These are phyloP conservation scores for Drosophila setifemur DNA, from an alignment of 1,140 invertebrate genomes.

Conservation along the genomic window DNA sequence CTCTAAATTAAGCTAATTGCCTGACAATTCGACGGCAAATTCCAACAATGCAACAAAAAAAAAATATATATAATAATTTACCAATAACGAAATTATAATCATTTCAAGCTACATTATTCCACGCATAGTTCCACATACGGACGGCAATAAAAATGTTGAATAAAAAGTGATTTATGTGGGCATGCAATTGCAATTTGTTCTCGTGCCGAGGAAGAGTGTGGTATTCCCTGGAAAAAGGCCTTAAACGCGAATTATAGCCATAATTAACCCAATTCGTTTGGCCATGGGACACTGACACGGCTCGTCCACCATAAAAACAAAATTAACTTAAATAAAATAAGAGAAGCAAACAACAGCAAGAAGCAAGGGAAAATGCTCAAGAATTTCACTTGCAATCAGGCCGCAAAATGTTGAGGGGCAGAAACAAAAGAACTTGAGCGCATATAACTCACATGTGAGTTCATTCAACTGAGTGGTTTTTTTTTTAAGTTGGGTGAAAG, in stretches of 20 bases:
- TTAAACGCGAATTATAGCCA: conserved; percentile 72
- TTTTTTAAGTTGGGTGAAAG: background rate
- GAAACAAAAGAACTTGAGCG: conserved; percentile 10
- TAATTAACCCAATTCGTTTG: conserved; percentile 73
- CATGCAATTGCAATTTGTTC: conserved; percentile 72
- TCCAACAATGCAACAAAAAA: conserved; percentile 8
- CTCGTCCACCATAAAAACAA: conserved; percentile 50
- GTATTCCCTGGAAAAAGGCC: conserved; percentile 57
- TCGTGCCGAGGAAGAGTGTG: conserved; percentile 1
- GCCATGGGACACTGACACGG: conserved; percentile 44
- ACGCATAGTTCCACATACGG: conserved; percentile 15
- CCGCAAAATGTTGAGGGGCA: conserved; percentile 14
- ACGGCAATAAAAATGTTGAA: conserved; percentile 1
- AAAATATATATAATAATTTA: conserved; percentile 33
- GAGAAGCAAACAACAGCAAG: conserved; percentile 19
- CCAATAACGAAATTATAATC: conserved; percentile 65
- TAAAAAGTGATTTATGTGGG: conserved; percentile 57
- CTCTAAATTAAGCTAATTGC: conserved; percentile 56
- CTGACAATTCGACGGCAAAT: conserved; percentile 29
- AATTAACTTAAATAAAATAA: conserved; percentile 29
- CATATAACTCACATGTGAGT: conserved; percentile 31
- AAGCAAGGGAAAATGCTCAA: conserved; percentile 49
- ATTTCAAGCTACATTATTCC: conserved; percentile 31
- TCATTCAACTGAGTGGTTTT: conserved; percentile 49
- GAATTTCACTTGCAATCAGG: conserved; percentile 56